Base-by-base conservation (phyloP, 92 coral and sea anemone genomes). In the Palythoa grandis region DNA sequence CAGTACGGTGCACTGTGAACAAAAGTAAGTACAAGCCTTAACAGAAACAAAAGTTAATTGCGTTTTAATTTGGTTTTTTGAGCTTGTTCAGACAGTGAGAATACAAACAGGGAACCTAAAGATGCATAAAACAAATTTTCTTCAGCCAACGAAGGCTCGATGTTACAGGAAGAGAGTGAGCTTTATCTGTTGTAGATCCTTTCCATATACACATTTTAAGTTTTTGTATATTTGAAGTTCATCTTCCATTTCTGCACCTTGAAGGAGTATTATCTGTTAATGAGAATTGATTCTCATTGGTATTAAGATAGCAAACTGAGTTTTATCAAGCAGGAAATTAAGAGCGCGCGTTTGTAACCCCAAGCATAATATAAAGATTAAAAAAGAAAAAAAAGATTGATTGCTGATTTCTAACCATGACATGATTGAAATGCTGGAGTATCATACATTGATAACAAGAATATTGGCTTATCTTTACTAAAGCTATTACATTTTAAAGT, bases 321-420 rank as follows among this genome's bases (percentile, higher is more conserved):
- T 63, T 15, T 80, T 67, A 80, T 80, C 74, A 43, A 25, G 43
- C 85, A 80, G 57, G 43, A 80, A 80, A 65, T 43, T 80, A 65
- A 56, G 57, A 52, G 14, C 73, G 61, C 72, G 24, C 61, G 58
- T 80, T 80, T 24, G 22, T 80, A 80, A 80, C 85, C 85, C 40
- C 40, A 47, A 70, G 85, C 72, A 76, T 38, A 23, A 43, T 22
- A 65, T 67, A 80, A 10, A 6, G 47, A 29, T 29, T 29, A 29
- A 66, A 80, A 80, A 10, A 8, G 20, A 66, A 80, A 53, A 47
- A 37, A 40, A 23, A 80, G 85, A 80, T 80, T 66, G 74, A 80
- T 66, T 80, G 53, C 63, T 76, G 38, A 76, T 53, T 76, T 53
- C 80, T 53, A 76, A 76, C 80, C 11, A 52, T 24, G 61, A 52